Evolutionary conservation across 1,140 invertebrate species (phyloP), one percentile per base, ranked within the genome.

Genomic region (Macrobrachium nipponense): DNA sequence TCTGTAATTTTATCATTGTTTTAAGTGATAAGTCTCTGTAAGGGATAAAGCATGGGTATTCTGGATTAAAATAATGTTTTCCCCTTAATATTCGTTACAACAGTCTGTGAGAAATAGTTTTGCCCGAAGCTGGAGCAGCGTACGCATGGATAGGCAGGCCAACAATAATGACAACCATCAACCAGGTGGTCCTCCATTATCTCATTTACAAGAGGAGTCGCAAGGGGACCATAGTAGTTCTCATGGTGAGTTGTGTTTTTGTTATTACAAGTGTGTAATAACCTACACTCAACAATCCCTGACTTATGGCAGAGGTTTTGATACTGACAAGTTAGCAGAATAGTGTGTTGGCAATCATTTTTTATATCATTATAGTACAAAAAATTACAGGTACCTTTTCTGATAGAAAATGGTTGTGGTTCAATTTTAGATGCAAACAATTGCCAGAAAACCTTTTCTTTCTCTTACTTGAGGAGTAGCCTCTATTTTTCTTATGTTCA

Each of bases 201-300:
- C 87, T n/a, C 60, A 88, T 51, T 78, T 88, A 68, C 87, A 83
- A 66, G 87, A 88, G 87, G 87, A 88, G 20, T 6, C 87, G 18
- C 82, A 85, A 17, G 20, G 61, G 70, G 75, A 85, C 82, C 51
- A 72, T 27, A 15, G 61, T 10, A 60, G 75, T 23, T 70, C 62
- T 12, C 76, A 79, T 23, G 76, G 82, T 85, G 17, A 70, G 82
- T 72, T 7, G 23, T 5, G 14, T 12, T 0, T n/a, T 10, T 23
- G 14, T 70, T 15, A 36, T n/a, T n/a, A n/a, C n/a, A n/a, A n/a
- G n/a, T n/a, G n/a, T n/a, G n/a, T n/a, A n/a, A n/a, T n/a, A n/a
- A n/a, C n/a, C n/a, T n/a, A n/a, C n/a, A n/a, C n/a, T n/a, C n/a
- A n/a, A n/a, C n/a, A n/a, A n/a, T n/a, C n/a, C n/a, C n/a, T n/a